Percentiles rank a stretch among this genome's conserved stretches.
Evolutionary conservation across 2,797 vertebrate genomes (phyloP).

Genomic region (Oryzias sinensis): DNA sequence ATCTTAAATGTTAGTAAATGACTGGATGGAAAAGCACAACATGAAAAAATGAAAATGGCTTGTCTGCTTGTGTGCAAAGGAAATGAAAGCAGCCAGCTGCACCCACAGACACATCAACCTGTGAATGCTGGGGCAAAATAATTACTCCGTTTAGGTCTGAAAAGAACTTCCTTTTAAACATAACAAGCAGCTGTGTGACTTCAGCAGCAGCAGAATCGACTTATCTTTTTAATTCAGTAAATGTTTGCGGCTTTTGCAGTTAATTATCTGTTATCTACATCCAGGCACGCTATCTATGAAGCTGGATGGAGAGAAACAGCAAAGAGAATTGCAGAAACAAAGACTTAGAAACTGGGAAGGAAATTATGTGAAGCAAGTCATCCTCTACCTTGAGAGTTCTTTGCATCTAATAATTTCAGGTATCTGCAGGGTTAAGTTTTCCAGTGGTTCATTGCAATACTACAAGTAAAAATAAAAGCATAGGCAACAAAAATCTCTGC

Average conservation of each 20-base stretch:
- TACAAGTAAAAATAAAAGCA: no score
- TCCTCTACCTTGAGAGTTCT: conserved; percentile 28
- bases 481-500: no score
- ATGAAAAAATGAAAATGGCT: no score
- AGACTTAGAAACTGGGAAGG: conserved; percentile 15
- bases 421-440: conserved; percentile 31
- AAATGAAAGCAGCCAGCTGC: no score
- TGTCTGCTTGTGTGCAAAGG: no score
- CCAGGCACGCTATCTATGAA: conserved; percentile 21
- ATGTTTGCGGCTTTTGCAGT: conserved; percentile 13
- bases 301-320: conserved; percentile 6
- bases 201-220: conserved; percentile 8
- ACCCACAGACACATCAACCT: not conserved
- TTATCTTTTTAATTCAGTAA: conserved; percentile 19
- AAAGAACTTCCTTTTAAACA: not conserved
- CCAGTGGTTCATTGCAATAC: conserved; percentile 4
- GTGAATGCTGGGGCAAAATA: conserved; percentile 1
- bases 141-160: not conserved
- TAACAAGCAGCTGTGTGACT: conserved; percentile 13
- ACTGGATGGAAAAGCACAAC: no score
- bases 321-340: conserved; percentile 12
- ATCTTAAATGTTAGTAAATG: not conserved
- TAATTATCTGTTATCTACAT: conserved; percentile 16
- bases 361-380: conserved; percentile 15
- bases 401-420: conserved; percentile 24